Base-by-base conservation (phyloP, 2,797 vertebrate species). In the Zalophus californianus region DNA sequence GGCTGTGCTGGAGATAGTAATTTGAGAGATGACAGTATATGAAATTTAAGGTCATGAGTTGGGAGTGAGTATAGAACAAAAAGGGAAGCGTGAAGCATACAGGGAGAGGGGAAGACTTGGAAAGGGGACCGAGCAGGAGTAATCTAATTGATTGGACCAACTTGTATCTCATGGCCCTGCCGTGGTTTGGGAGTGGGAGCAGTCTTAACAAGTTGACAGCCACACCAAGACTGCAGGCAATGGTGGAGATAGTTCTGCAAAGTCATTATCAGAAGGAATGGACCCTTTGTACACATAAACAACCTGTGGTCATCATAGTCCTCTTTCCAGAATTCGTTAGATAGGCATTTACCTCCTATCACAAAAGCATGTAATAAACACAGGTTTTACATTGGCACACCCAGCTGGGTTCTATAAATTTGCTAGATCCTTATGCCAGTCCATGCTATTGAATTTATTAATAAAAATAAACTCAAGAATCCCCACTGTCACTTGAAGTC, bases 391-490 rank as follows among this genome's bases (percentile, higher is more conserved):
- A 54, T 52, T 35, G 20, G 32, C 29, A 90, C 25, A 44, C 1
- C 56, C 27, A 78, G 86, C 18, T 86, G 66, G 29, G 48, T 54
- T 92, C 54, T 13, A 75, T 35, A 77, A 88, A 91, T 25, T 41
- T 82, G 35, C 38, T 58, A 50, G 78, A 32, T 82, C 32, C n/a
- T 86, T 86, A 72, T 66, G 48, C 5, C 90, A 90, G 90, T 77
- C n/a, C 41, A 78, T 82, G 41, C 25, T 58, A 2, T 94, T 94
- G 44, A n/a, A 72, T 83, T 82, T 96, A 25, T 96, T 84, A 89
- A 58, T 93, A 91, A 94, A 92, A 84, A 66, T 62, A 85, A 90
- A 87, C 38, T 68, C 20, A 89, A 35, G 73, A 85, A 58, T 85
- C 12, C 21, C 50, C 27, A 75, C 8, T 90, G 20, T 54, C 8